Evolutionary conservation across 2,797 vertebrate species (phyloP).

Genomic region (Crenuchus spilurus): DNA sequence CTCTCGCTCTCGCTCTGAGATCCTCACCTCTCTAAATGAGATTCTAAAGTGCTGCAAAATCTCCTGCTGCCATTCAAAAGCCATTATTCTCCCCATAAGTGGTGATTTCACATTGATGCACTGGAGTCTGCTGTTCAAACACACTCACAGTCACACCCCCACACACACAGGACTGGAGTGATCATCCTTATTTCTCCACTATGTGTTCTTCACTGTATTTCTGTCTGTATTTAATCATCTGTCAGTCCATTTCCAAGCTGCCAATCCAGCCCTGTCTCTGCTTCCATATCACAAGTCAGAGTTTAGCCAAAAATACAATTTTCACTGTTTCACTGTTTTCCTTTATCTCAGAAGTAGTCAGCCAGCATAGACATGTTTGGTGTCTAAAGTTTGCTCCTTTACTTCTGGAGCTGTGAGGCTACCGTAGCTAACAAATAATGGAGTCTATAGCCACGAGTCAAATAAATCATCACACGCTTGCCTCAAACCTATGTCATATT

Average conservation of each 20-base stretch:
- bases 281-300: neutral
- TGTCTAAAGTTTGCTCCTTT: no score
- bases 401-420: no score
- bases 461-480: no score
- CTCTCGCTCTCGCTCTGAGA: neutral
- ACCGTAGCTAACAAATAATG: no score
- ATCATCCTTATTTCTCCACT: neutral
- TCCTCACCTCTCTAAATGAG: neutral
- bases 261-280: neutral
- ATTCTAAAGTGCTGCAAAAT: neutral
- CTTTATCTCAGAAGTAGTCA: no score
- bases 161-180: neutral
- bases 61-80: conserved; percentile 6
- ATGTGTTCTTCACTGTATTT: neutral
- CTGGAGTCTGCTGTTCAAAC: neutral
- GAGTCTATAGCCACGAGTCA: no score
- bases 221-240: neutral
- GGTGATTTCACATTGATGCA: conserved; percentile 14
- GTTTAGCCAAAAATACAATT: neutral
- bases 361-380: neutral
- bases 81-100: conserved; percentile 17
- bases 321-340: no score
- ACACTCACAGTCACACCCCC: neutral
- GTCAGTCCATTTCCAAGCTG: neutral
- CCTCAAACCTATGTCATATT: no score